Evolutionary conservation across 2,888 invertebrate genomes (phyloP), one percentile per base, ranked within the genome.

Genomic region (Neoitamus cyanurus): DNA sequence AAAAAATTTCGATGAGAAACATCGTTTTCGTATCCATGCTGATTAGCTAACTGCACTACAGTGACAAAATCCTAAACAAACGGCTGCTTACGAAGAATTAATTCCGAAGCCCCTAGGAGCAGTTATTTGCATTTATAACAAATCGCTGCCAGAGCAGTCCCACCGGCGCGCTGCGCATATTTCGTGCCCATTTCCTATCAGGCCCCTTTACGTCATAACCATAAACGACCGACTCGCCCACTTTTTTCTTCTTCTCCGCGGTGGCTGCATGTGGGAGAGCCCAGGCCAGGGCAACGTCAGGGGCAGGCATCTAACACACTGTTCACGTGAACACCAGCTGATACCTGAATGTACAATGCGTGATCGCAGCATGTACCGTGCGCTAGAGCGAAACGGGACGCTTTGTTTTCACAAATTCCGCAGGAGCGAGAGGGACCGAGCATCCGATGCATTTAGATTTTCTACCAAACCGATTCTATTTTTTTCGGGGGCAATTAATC

Each of bases 301-400:
- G 84, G 88, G 88, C 87, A 87, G n/a, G n/a, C n/a, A n/a, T n/a
- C n/a, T n/a, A n/a, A 89, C 37, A 9, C 58, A 94, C 90, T 94
- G 94, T 95, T 96, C 96, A 96, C 96, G 96, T 97, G 96, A 93
- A 93, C 94, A 91, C 91, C 92, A 94, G 93, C 94, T 96, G 95
- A 94, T 94, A 91, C 91, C 91, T 91, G 92, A 92, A 91, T 91
- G 91, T 88, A 88, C 88, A 88, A 88, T 91, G 91, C 91, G 90
- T 91, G 91, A 91, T 91, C 90, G 88, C 87, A 88, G 88, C 87
- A 87, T 88, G 88, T n/a, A 83, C 72, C 83, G 87, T 85, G 80
- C 90, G 87, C 88, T 31, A 88, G 91, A 87, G 86, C 89, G 88
- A 89, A 90, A 75, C 86, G 87, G 84, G 70, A 86, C 88, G 87